A percentile compares a stretch with the other conserved stretches of the same genome.
Conservation (phyloP, 2,113 vertebrate species). For the Chelonoidis abingdonii region DNA sequence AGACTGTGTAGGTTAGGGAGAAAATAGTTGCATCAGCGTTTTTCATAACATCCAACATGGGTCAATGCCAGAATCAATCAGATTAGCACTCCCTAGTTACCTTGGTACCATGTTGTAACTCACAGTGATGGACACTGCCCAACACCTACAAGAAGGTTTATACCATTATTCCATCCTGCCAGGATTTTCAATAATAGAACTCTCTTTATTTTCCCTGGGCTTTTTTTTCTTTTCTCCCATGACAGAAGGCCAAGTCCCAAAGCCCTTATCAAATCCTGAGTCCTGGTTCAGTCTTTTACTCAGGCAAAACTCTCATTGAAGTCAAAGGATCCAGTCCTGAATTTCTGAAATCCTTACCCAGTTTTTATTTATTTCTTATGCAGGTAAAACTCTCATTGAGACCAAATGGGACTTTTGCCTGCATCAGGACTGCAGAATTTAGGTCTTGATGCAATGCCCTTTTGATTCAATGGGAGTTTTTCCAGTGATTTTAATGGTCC, state of each 20-base stretch:
- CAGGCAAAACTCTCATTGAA: fast-evolving
- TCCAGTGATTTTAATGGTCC: too few species aligned
- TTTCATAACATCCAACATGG: constrained; percentile 17
- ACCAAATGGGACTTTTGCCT: not conserved
- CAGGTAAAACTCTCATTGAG: not conserved
- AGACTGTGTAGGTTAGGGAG: constrained; percentile 26
- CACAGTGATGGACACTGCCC: constrained; percentile 50
- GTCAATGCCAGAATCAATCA: not conserved
- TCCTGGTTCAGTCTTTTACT: not conserved
- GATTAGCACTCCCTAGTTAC: constrained; percentile 71
- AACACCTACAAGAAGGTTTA: constrained; percentile 53
- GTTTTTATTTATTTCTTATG: not conserved
- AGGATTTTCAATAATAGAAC: not conserved
- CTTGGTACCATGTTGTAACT: constrained; percentile 52
- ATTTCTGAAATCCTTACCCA: not conserved
- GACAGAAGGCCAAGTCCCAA: not conserved
- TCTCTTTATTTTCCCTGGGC: not conserved
- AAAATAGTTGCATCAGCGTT: constrained; percentile 63
- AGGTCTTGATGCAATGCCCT: too few species aligned
- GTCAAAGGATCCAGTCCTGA: not conserved
- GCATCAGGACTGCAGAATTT: too few species aligned
- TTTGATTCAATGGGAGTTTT: too few species aligned
- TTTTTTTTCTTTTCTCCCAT: not conserved
- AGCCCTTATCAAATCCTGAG: not conserved
- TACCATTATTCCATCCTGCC: constrained; percentile 1